Evolutionary conservation across 2,888 invertebrate genomes (phyloP), one percentile per base, ranked within the genome.

Genomic region (Steinernema carpocapsae): DNA sequence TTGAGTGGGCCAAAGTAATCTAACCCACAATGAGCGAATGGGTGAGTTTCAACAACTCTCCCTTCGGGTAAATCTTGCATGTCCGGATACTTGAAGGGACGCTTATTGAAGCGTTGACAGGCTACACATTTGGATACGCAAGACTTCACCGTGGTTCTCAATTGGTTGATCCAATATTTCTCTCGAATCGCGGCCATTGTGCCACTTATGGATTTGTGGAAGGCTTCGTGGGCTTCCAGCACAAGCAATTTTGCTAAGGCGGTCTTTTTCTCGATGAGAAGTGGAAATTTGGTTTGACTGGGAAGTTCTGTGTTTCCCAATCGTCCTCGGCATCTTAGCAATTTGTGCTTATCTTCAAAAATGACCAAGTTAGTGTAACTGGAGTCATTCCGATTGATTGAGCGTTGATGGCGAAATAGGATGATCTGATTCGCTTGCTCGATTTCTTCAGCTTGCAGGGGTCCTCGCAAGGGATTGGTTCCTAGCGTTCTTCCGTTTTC

Each of bases 1-100:
- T 56, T 56, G 6, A 56, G 26, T 3, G 56, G 26, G 3, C 56
- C 56, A 24, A 56, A 56, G 26, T 56, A 56, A 26, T 56, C 56
- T 3, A 56, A 26, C 17, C 56, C 56, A 6, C 22, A 24, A 24
- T 56, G 56, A 24, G 24, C 7, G 17, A 56, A 56, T 56, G 56
- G 56, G 17, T 6, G 6, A 4, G 56, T 56, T 6, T 26, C 2
- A 22, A 43, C 43, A 14, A 43, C 43, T 43, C 43, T 7, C 7
- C 43, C 14, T 43, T 7, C 43, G 7, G 43, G 43, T 43, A 43
- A 43, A 43, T 43, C 10, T 12, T 7, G 7, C 43, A 43, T 43
- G 14, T 43, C 43, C 7, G 43, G 43, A 14, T 43, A 43, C 43
- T 14, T 7, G 43, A 12, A 43, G 10, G 43, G 43, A 12, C 7